phyloP scores from a whole-genome alignment of 2,888 invertebrate genomes.

The Gari tellinella region DNA sequence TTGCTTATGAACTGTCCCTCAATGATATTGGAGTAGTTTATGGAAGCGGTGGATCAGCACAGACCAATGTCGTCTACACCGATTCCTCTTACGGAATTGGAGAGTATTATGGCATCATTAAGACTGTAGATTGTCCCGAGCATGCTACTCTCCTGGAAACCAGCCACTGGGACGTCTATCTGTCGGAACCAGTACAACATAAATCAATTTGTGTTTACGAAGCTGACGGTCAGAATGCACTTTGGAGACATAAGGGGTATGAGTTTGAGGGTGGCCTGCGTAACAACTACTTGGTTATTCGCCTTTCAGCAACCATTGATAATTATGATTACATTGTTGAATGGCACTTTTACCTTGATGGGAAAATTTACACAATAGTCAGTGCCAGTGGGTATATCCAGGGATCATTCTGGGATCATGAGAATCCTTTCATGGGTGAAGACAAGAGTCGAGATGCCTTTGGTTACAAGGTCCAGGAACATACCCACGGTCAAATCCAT shows the following conservation, averaged over 20 bases:
- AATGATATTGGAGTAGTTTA: slow-evolving; percentile 65
- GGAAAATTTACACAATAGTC: slow-evolving; percentile 52
- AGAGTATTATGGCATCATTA: slow-evolving; percentile 48
- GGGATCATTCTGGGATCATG: slow-evolving; percentile 59
- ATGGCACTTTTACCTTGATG: slow-evolving; percentile 61
- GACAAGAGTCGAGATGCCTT: slow-evolving; percentile 58
- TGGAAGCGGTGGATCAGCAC: slow-evolving; percentile 51
- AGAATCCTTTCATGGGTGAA: slow-evolving; percentile 53
- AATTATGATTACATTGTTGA: slow-evolving; percentile 69
- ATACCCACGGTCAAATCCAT: slow-evolving; percentile 63
- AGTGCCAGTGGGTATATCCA: slow-evolving; percentile 60
- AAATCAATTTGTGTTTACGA: slow-evolving; percentile 70
- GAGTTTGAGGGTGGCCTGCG: slow-evolving; percentile 60
- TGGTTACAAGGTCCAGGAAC: slow-evolving; percentile 45
- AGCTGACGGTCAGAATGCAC: slow-evolving; percentile 57
- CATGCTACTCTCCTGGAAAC: slow-evolving; percentile 64
- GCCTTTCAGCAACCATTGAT: slow-evolving; percentile 54
- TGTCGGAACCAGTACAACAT: slow-evolving; percentile 34
- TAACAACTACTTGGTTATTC: slow-evolving; percentile 55
- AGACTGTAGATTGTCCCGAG: slow-evolving; percentile 68
- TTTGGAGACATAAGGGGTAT: slow-evolving; percentile 60
- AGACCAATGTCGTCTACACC: slow-evolving; percentile 58
- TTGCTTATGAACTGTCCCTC: slow-evolving; percentile 69
- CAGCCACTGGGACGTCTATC: slow-evolving; percentile 44
- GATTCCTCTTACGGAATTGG: slow-evolving; percentile 64